Base-by-base conservation (phyloP, 1,140 invertebrate genomes). In the Calephelis virginiensis region DNA sequence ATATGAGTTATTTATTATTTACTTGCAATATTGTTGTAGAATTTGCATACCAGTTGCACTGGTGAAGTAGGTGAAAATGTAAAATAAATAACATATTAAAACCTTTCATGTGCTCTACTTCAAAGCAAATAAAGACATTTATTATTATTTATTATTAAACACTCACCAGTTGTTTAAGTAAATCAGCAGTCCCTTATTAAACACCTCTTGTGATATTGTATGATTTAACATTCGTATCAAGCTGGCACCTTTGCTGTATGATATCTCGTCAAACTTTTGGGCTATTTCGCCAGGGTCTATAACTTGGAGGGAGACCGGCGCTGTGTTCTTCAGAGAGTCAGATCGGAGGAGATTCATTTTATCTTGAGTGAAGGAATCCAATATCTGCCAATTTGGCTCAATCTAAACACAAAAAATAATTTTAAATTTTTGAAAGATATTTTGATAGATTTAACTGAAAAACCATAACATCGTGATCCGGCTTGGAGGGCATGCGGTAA, bases 191-290 rank as follows among this genome's bases (percentile, higher is more conserved):
- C 95, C 95, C 10, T 90, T 83, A 61, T 93, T 92, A 81, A 98
- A 97, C 0, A 93, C 91, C 8, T 93, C 83, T 47, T 94, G 92
- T 1, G 95, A 94, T 11, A 97, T 91, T 38, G 96, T 94, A 68
- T 96, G 93, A 67, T 95, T 94, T 73, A 98, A 90, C 97, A 98
- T 98, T 61, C 96, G 86, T 48, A 98, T 93, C 5, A 98, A 86
- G 63, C 95, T 95, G 0, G 94, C 96, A 72, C 96, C 96, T 93
- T 98, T 98, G 1, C 91, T 92, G 79, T 98, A 98, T 0, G 96
- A 96, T 43, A 98, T 97, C 4, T 93, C 92, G 84, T 98, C 96
- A 81, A 98, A 98, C 61, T 97, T 95, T 83, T 95, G 93, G 48
- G 93, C 93, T 66, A 98, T 97, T 88, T 98, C 94, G 10, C 92